Evolutionary conservation across 2,113 vertebrate species (phyloP).

Genomic region (Sander lucioperca): DNA sequence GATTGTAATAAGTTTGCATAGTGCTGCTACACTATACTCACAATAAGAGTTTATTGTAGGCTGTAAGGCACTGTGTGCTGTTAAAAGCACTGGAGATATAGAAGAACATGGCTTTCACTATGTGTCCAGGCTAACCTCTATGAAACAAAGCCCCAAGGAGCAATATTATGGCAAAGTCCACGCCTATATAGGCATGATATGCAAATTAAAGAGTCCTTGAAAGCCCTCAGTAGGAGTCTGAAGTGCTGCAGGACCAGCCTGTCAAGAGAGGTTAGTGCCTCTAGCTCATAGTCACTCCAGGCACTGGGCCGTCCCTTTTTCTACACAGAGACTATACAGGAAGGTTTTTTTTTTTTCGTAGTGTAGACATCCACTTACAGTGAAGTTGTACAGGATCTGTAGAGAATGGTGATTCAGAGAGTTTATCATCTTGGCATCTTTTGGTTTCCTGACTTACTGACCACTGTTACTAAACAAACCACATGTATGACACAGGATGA

Average conservation of each 20-base stretch:
- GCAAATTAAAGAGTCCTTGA: conserved; percentile 57
- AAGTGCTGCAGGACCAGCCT: conserved; percentile 39
- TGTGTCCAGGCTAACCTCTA: conserved; percentile 46
- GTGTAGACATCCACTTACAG: background rate
- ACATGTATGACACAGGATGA: background rate
- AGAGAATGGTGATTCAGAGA: conserved; percentile 4
- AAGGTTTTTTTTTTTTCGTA: conserved; percentile 12
- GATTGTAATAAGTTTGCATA: background rate
- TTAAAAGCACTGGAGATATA: conserved; percentile 35
- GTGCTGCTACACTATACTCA: background rate
- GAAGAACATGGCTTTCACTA: conserved; percentile 29
- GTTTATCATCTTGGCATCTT: background rate
- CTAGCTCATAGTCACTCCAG: conserved; percentile 22
- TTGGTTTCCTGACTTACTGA: conserved; percentile 16
- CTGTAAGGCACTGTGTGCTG: conserved; percentile 1
- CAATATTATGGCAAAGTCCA: conserved; percentile 19
- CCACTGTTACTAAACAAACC: background rate
- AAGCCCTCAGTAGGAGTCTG: conserved; percentile 39
- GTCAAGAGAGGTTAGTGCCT: conserved; percentile 36
- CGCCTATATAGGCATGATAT: conserved; percentile 38
- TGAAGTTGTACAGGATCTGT: background rate
- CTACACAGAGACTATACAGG: conserved; percentile 7
- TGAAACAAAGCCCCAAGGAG: conserved; percentile 41
- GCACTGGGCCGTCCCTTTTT: conserved; percentile 16
- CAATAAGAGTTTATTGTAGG: background rate